phyloP scores from a whole-genome alignment of 2,113 vertebrate genomes.

The Macaca mulatta region DNA sequence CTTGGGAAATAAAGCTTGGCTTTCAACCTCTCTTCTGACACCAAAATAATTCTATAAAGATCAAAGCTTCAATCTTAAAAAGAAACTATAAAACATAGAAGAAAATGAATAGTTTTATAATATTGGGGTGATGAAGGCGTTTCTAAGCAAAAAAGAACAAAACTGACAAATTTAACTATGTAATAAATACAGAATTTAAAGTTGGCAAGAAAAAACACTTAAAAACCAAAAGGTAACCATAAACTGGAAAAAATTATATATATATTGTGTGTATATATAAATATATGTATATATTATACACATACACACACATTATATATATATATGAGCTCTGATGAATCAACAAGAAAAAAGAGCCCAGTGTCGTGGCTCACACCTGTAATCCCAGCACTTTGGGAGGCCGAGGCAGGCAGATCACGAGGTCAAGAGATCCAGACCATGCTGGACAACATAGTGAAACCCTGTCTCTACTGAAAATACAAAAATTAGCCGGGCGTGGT shows the following conservation, averaged over 20 bases:
- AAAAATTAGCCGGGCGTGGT: too few relatives aligned
- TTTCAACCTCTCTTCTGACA: background rate
- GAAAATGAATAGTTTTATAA: background rate
- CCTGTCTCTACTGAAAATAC: too few relatives aligned
- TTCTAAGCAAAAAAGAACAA: conserved; percentile 1
- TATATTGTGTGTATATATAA: too few relatives aligned
- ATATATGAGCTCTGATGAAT: background rate
- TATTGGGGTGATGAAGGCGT: background rate
- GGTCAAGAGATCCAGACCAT: too few relatives aligned
- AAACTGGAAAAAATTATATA: background rate
- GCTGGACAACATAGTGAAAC: too few relatives aligned
- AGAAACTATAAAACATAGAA: background rate
- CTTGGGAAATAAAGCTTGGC: background rate
- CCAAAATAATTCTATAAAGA: background rate
- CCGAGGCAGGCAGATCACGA: too few relatives aligned
- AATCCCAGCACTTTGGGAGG: too few relatives aligned
- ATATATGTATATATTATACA: background rate
- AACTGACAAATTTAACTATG: background rate
- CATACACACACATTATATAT: background rate
- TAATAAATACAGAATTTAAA: background rate
- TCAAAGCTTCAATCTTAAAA: background rate
- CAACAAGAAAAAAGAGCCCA: background rate
- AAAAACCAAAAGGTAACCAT: background rate
- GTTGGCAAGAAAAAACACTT: background rate
- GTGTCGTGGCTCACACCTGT: too few relatives aligned